phyloP scores from a whole-genome alignment of 2,888 invertebrate species.

The Cynaeus angustus region DNA sequence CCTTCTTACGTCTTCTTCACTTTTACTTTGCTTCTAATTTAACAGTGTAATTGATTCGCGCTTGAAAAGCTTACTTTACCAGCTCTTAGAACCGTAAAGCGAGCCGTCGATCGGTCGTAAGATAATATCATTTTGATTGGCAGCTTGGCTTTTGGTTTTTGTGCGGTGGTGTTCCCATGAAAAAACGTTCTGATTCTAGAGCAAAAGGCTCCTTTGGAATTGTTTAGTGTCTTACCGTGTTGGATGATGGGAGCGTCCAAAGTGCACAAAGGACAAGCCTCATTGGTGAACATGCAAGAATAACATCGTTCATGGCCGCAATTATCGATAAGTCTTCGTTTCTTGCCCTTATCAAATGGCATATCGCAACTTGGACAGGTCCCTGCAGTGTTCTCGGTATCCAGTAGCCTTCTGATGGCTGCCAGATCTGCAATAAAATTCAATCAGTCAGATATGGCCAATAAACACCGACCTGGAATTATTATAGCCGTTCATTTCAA shows the following conservation, averaged over 20 bases:
- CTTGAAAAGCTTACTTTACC: conserved; percentile 50
- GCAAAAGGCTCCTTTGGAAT: neutral
- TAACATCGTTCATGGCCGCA: conserved; percentile 97
- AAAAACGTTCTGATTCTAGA: neutral
- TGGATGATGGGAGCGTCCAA: conserved; percentile 54
- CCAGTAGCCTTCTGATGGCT: conserved; percentile 86
- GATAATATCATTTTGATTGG: conserved; percentile 56
- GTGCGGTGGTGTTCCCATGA: conserved; percentile 11
- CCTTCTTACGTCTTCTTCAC: conserved; percentile 11
- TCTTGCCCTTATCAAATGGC: conserved; percentile 97
- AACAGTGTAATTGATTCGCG: conserved; percentile 51
- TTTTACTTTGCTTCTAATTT: conserved; percentile 42
- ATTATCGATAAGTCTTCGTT: conserved; percentile 94
- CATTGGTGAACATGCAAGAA: conserved; percentile 94
- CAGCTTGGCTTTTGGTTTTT: conserved; percentile 48
- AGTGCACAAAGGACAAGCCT: conserved; percentile 89
- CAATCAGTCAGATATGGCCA: conserved; percentile 43
- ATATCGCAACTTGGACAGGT: conserved; percentile 90
- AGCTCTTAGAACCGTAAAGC: conserved; percentile 51
- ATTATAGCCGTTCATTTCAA: conserved; percentile 33
- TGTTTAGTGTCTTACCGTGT: conserved; percentile 50
- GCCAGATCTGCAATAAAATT: conserved; percentile 82
- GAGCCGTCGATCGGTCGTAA: conserved; percentile 51
- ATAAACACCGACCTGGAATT: conserved; percentile 38
- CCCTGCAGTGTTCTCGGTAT: conserved; percentile 79